Evolutionary conservation across 2,113 vertebrate species (phyloP).

Genomic region (Thamnophis sirtalis): DNA sequence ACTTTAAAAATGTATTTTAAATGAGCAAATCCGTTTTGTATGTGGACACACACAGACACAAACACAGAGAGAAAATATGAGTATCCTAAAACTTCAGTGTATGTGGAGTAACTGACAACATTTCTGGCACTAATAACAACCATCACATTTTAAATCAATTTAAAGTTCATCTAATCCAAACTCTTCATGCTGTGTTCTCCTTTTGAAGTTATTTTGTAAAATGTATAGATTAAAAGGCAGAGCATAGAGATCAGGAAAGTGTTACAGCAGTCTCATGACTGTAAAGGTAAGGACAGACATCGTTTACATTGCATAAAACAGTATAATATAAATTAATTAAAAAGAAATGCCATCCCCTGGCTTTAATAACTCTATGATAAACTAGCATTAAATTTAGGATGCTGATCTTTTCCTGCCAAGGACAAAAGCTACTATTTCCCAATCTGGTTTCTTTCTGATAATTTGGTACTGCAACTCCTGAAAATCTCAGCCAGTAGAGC

Average conservation of each 20-base stretch:
- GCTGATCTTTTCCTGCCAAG: neutral
- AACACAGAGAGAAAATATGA: neutral
- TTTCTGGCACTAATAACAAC: neutral
- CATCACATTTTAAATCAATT: neutral
- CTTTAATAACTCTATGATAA: neutral
- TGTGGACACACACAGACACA: neutral
- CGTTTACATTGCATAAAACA: neutral
- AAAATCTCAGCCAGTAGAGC: neutral
- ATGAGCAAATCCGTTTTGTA: neutral
- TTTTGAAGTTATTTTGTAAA: neutral
- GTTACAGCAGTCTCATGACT: neutral
- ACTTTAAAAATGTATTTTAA: neutral
- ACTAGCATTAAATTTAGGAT: neutral
- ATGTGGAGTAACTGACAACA: neutral
- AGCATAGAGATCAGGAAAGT: neutral
- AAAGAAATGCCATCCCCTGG: neutral
- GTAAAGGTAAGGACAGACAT: neutral
- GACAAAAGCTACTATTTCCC: neutral
- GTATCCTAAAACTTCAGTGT: neutral
- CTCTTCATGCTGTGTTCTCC: neutral
- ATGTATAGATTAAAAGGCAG: neutral
- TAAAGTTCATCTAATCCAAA: neutral
- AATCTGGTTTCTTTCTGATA: neutral
- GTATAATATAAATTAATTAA: neutral
- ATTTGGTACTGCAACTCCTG: neutral